phyloP scores from a whole-genome alignment of 1,140 invertebrate genomes.

The Chironomus tepperi region DNA sequence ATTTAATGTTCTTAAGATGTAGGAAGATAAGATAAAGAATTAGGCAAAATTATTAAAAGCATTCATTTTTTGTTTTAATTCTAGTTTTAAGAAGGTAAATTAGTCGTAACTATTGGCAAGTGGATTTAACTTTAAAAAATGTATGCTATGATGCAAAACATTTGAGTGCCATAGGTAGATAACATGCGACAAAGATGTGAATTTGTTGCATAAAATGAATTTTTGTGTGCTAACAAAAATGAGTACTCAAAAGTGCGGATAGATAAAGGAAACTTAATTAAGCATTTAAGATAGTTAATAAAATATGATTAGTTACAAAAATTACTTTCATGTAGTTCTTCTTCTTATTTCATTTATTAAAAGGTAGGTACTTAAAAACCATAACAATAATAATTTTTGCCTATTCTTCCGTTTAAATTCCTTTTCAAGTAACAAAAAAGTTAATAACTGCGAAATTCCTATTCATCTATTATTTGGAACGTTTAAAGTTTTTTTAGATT shows the following conservation, averaged over 20 bases:
- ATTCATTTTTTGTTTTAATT: too few species aligned
- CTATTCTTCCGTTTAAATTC: background rate
- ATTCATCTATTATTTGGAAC: too few species aligned
- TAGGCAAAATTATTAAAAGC: background rate
- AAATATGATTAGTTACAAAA: constrained; percentile 9
- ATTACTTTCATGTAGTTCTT: too few species aligned
- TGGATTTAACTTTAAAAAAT: too few species aligned
- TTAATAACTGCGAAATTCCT: too few species aligned
- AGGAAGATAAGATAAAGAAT: constrained; percentile 9
- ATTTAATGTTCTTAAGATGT: background rate
- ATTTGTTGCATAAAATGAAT: background rate
- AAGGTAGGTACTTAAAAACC: background rate
- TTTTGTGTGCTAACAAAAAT: background rate
- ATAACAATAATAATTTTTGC: background rate
- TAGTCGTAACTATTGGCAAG: background rate
- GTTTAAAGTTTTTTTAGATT: too few species aligned
- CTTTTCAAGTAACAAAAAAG: background rate
- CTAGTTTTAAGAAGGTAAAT: background rate
- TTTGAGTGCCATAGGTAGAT: background rate
- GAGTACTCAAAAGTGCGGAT: too few species aligned
- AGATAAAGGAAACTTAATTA: background rate
- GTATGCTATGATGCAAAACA: too few species aligned
- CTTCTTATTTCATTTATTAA: too few species aligned
- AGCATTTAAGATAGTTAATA: background rate
- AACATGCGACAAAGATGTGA: background rate